phyloP scores from a whole-genome alignment of 2,888 invertebrate species.

The Andrena marginata region DNA sequence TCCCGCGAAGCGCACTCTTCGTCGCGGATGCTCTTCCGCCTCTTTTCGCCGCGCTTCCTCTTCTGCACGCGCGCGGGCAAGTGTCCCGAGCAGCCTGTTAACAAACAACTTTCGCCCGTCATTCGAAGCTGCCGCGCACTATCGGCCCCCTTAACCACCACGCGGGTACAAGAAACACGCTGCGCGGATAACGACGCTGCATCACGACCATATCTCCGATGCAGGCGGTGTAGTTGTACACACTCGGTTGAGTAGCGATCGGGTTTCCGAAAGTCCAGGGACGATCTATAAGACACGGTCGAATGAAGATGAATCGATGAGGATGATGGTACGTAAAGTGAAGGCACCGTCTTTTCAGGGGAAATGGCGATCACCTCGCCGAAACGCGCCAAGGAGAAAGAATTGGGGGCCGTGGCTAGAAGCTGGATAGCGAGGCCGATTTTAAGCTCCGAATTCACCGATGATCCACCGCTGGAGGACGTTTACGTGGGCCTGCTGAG shows the following conservation, averaged over 20 bases:
- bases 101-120: constrained; percentile 10
- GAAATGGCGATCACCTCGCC: constrained; percentile 57
- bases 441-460: constrained; percentile 86
- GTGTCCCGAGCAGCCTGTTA: not conserved
- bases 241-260: too few relatives aligned
- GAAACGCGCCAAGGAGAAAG: constrained; percentile 57
- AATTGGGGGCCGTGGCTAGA: constrained; percentile 50
- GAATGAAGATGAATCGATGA: constrained; percentile 6
- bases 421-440: constrained; percentile 85
- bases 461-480: constrained; percentile 86
- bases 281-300: too few relatives aligned
- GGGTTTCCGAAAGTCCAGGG: too few relatives aligned
- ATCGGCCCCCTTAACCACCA: not conserved
- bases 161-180: too few relatives aligned
- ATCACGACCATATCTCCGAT: too few relatives aligned
- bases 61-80: not conserved
- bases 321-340: constrained; percentile 63
- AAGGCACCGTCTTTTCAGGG: constrained; percentile 78
- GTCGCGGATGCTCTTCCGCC: constrained; percentile 37
- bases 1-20: constrained; percentile 35
- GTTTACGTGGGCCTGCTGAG: constrained; percentile 88
- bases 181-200: too few relatives aligned
- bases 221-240: too few relatives aligned
- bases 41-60: constrained; percentile 6
- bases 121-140: not conserved